Conservation (phyloP, 2,113 vertebrate genomes). For the Pteropus alecto region DNA sequence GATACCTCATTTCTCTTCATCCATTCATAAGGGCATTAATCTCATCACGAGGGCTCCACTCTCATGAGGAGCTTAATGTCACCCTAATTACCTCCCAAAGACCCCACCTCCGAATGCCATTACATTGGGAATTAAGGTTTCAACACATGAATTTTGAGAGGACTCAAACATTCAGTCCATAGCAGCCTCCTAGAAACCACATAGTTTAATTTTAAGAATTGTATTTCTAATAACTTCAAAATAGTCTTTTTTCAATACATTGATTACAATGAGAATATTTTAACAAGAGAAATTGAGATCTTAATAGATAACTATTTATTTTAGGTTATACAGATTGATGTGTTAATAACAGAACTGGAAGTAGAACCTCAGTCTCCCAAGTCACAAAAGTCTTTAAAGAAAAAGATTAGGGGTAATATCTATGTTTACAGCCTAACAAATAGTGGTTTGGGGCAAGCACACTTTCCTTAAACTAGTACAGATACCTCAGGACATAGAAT, state of each 20-base stretch:
- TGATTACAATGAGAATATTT: not conserved
- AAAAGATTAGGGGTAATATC: not conserved
- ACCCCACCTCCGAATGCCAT: not conserved
- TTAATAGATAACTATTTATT: not conserved
- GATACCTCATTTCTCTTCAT: not conserved
- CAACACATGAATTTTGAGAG: not conserved
- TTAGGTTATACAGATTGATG: not conserved
- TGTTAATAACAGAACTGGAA: not conserved
- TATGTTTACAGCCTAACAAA: not conserved
- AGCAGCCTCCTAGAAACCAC: not conserved
- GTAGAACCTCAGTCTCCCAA: not conserved
- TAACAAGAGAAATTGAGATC: not conserved
- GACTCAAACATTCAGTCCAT: not conserved
- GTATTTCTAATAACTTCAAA: not conserved
- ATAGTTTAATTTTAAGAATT: not conserved
- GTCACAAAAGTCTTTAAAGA: slow-evolving; percentile 1
- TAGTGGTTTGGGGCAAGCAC: not conserved
- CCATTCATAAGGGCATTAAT: not conserved
- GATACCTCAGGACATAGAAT: not conserved
- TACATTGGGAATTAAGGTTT: not conserved
- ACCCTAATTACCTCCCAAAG: not conserved
- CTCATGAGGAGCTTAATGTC: not conserved
- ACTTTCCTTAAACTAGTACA: not conserved
- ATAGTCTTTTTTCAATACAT: not conserved
- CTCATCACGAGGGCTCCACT: not conserved